Evolutionary conservation across 2,113 vertebrate species (phyloP).

Genomic region (Dicerorhinus sumatrensis): DNA sequence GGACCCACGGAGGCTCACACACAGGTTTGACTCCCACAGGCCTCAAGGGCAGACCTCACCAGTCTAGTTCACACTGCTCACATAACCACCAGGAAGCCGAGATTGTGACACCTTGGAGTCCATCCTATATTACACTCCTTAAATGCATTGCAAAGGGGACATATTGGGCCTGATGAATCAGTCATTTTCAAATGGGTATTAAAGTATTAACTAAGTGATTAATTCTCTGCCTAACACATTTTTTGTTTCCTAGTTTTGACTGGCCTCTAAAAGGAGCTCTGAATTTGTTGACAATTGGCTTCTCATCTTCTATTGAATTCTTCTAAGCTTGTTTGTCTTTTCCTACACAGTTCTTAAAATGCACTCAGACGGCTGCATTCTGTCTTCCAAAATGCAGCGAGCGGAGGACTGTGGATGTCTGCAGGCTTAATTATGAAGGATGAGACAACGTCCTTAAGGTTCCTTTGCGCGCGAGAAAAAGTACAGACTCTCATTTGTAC

Average conservation of each 20-base stretch:
- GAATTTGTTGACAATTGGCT: background rate
- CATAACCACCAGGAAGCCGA: background rate
- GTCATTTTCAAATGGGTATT: slow-evolving; percentile 14
- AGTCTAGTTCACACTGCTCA: background rate
- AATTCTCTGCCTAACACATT: background rate
- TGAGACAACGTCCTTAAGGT: background rate
- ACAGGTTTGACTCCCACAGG: background rate
- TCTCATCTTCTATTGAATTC: background rate
- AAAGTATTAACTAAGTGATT: background rate
- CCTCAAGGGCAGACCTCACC: background rate
- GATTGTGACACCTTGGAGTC: slow-evolving; percentile 12
- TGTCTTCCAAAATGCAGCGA: background rate
- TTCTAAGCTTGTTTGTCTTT: background rate
- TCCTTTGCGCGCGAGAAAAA: background rate
- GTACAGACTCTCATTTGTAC: background rate
- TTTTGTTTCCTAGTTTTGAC: slow-evolving; percentile 24
- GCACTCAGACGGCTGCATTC: background rate
- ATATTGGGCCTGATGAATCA: background rate
- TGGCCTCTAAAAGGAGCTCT: background rate
- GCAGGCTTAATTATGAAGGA: background rate
- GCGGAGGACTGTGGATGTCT: background rate
- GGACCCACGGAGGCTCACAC: background rate
- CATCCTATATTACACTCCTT: background rate
- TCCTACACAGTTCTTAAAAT: background rate
- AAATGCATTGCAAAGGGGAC: background rate